phyloP scores from a whole-genome alignment of 2,888 invertebrate species.

The Venusia cambrica region DNA sequence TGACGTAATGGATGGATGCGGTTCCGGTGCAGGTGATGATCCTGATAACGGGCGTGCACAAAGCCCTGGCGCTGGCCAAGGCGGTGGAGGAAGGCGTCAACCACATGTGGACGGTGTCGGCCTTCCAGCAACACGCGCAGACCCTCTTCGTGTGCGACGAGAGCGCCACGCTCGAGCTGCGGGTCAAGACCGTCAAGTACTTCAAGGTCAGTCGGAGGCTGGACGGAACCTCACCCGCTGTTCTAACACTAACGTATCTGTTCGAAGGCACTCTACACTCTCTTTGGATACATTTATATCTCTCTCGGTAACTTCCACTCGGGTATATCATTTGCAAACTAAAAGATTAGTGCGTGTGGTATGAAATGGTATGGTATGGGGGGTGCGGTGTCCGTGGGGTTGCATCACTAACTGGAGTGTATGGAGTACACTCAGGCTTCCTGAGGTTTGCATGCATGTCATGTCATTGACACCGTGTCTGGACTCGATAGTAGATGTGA shows the following conservation, averaged over 20 bases:
- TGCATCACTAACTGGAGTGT: slow-evolving; percentile 31
- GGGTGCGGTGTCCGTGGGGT: too few relatives aligned
- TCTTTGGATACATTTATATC: too few relatives aligned
- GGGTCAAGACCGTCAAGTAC: slow-evolving; percentile 99
- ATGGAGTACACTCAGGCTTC: slow-evolving; percentile 38
- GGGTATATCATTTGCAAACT: too few relatives aligned
- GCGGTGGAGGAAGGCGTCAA: slow-evolving; percentile 99
- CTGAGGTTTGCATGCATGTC: slow-evolving; percentile 2
- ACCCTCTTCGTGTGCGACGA: slow-evolving; percentile 98
- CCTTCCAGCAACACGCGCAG: slow-evolving; percentile 97
- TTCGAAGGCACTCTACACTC: too few relatives aligned
- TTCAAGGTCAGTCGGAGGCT: slow-evolving; percentile 87
- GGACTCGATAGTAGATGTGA: slow-evolving; percentile 3
- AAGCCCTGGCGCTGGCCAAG: slow-evolving; percentile 97
- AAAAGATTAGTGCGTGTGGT: too few relatives aligned
- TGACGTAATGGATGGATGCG: too few relatives aligned
- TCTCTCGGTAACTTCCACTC: too few relatives aligned
- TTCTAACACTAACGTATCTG: too few relatives aligned
- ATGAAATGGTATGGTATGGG: too few relatives aligned
- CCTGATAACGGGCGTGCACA: slow-evolving; percentile 97
- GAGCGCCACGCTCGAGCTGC: slow-evolving; percentile 96
- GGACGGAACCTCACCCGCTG: too few relatives aligned
- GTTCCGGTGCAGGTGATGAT: slow-evolving; percentile 89
- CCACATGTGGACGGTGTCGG: slow-evolving; percentile 99
- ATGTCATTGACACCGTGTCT: slow-evolving; percentile 5